These are phyloP conservation scores for Ganaspis brasiliensis DNA, from an alignment of 2,888 invertebrate genomes.

Conservation along the genomic window DNA sequence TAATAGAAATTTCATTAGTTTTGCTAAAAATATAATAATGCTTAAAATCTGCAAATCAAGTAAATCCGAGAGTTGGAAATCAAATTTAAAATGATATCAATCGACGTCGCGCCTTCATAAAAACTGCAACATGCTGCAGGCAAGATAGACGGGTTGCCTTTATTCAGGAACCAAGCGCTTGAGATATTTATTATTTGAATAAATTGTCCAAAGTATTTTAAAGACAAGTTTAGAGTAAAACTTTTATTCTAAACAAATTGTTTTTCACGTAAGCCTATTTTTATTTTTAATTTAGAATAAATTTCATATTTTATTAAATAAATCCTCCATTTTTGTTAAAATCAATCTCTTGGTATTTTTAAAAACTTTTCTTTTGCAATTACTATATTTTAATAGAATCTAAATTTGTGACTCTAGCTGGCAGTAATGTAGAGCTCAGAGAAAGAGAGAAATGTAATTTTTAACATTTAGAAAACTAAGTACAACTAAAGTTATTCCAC, in stretches of 20 bases:
- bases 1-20: too few relatives aligned
- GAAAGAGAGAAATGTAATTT: conserved; percentile 18
- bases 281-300: too few relatives aligned
- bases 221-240: not conserved
- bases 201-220: not conserved
- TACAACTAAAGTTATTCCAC: conserved; percentile 59
- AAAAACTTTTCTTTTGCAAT: too few relatives aligned
- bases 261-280: too few relatives aligned
- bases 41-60: too few relatives aligned
- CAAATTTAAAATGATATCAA: not conserved
- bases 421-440: not conserved
- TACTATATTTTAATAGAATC: too few relatives aligned
- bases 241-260: too few relatives aligned
- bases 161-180: not conserved
- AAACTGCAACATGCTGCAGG: conserved; percentile 18
- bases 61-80: not conserved
- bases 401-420: too few relatives aligned
- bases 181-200: not conserved
- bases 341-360: too few relatives aligned
- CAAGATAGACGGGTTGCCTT: conserved; percentile 19
- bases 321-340: too few relatives aligned
- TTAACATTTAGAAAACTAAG: conserved; percentile 46
- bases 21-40: too few relatives aligned
- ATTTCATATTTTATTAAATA: too few relatives aligned
- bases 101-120: conserved; percentile 1